Percentiles rank a stretch among this genome's conserved stretches.
Evolutionary conservation across 2,797 vertebrate species (phyloP).

Genomic region (Cercopithecus petaurista): DNA sequence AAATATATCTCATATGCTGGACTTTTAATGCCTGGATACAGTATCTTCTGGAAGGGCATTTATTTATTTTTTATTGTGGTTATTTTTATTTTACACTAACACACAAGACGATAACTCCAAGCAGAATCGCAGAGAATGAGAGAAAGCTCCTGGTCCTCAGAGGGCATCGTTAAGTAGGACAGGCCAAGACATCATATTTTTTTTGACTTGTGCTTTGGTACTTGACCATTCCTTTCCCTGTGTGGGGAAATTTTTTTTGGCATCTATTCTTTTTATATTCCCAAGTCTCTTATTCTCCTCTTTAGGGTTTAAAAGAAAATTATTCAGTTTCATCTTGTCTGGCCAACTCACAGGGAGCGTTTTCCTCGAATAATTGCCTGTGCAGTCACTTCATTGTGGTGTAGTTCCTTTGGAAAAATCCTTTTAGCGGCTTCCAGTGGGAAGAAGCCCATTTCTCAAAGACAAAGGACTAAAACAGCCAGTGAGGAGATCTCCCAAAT

Average conservation of each 20-base stretch:
- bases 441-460: constrained; percentile 47
- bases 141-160: background rate
- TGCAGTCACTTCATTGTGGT: constrained; percentile 43
- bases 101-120: background rate
- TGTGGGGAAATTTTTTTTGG: constrained; percentile 51
- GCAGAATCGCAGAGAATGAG: background rate
- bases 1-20: background rate
- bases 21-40: background rate
- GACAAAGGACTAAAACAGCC: constrained; percentile 49
- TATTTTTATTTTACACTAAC: background rate
- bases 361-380: constrained; percentile 63
- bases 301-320: constrained; percentile 49
- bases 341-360: constrained; percentile 3
- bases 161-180: background rate
- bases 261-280: constrained; percentile 26
- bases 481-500: background rate
- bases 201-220: background rate
- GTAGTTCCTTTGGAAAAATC: constrained; percentile 54
- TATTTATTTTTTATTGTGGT: background rate
- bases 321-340: constrained; percentile 64
- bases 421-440: constrained; percentile 39
- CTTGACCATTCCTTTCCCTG: background rate
- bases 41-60: background rate
- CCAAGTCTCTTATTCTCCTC: background rate
- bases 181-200: background rate